Evolutionary conservation across 1,140 invertebrate genomes (phyloP).

Genomic region (Tetragonula clypearis): DNA sequence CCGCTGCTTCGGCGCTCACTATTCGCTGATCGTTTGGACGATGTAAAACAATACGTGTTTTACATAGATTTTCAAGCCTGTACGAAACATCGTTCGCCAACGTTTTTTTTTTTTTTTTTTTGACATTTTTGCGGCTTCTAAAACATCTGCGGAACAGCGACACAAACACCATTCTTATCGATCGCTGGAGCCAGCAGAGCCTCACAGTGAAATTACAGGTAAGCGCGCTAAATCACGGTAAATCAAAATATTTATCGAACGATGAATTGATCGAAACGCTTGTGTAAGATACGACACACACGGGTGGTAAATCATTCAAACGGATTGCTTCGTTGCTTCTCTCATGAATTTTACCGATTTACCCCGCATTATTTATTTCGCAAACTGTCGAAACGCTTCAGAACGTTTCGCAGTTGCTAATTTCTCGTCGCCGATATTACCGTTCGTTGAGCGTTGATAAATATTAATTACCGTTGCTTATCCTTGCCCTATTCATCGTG

Average conservation of each 20-base stretch:
- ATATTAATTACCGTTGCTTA: not conserved
- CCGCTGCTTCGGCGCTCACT: constrained; percentile 9
- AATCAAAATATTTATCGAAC: too few species aligned
- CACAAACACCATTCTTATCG: not conserved
- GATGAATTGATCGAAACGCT: too few species aligned
- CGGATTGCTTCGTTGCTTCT: too few species aligned
- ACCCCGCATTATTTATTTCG: not conserved
- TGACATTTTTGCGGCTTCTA: too few species aligned
- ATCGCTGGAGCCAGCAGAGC: too few species aligned
- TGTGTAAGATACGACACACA: too few species aligned
- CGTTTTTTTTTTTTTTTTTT: too few species aligned
- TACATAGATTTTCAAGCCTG: constrained; percentile 3
- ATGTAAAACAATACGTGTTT: constrained; percentile 16
- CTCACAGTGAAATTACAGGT: too few species aligned
- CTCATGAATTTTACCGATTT: too few species aligned
- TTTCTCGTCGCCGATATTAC: not conserved
- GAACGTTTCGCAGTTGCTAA: not conserved
- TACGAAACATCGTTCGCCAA: not conserved
- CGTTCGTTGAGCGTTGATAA: not conserved
- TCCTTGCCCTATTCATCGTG: too few species aligned
- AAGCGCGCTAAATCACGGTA: too few species aligned
- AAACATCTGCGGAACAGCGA: not conserved
- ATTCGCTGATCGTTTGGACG: constrained; percentile 17
- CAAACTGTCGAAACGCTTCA: not conserved
- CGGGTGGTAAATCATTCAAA: too few species aligned